Base-by-base conservation (phyloP, 2,113 vertebrate species). In the Tiliqua scincoides region DNA sequence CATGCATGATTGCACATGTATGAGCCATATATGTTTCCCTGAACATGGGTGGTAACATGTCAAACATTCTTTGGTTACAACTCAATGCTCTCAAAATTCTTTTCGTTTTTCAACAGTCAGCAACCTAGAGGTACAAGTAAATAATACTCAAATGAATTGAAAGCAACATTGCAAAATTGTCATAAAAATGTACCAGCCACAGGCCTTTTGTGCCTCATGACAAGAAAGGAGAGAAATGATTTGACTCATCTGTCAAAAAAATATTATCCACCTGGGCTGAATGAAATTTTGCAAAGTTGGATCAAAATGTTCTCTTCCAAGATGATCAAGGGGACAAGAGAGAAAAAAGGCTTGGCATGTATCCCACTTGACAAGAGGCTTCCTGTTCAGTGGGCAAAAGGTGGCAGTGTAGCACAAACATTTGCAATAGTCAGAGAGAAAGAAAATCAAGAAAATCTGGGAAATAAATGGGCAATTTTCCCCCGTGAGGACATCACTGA, bases 341-440 rank as follows among this genome's bases (percentile, higher is more conserved):
- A 6, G 27, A 37, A 32, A 2, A 25, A 74, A 57, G 80, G 0
- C 0, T 4, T 23, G 79, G 32, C 48, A 11, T 30, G 48, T 12
- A 76, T 76, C 40, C 30, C 37, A 67, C 25, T 12, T 14, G 57
- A 84, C 15, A 43, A 4, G 43, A 0, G 75, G 78, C 3, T 57
- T 3, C 84, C 65, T 2, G 75, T 82, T 25, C 0, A 1, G 76
- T 78, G 2, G 73, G 83, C 93, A 0, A 73, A 84, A 94, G 93
- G 79, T 92, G 94, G 93, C 94, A 95, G 59, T 94, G 83, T 89
- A 86, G 65, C 91, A 82, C 78, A 0, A 11, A 7, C 79, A n/a
- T 40, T 2, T 14, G 6, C 75, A 0, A 18, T 2, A 1, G 0
- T 0, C 59, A 79, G 21, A 37, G n/a, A 6, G 0, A 61, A 0